Evolutionary conservation across 2,888 invertebrate genomes (phyloP).

Genomic region (Philonicus albiceps): DNA sequence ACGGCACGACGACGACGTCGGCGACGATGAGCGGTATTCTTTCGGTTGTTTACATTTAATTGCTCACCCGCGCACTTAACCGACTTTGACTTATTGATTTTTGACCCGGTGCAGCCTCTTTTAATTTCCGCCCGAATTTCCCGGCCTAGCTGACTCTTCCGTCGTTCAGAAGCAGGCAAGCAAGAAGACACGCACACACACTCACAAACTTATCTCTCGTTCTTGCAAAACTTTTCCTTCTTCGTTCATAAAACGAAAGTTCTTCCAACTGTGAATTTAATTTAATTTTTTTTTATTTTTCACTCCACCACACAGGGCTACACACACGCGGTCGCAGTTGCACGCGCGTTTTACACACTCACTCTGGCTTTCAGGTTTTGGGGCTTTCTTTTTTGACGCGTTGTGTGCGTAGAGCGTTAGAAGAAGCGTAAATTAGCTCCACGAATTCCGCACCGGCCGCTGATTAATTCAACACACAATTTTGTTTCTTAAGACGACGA

Average conservation of each 20-base stretch:
- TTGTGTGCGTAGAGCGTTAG: neutral
- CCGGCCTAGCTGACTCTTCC: neutral
- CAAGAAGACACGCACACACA: neutral
- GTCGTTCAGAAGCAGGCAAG: neutral
- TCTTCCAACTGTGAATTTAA: neutral
- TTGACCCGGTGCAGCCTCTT: neutral
- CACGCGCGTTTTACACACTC: neutral
- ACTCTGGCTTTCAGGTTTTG: neutral
- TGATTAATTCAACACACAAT: neutral
- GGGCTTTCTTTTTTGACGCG: neutral
- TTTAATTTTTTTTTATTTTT: neutral
- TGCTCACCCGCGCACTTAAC: neutral
- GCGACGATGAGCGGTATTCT: neutral
- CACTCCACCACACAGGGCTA: neutral
- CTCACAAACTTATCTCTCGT: neutral
- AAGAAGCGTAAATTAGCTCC: neutral
- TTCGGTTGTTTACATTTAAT: constrained; percentile 10
- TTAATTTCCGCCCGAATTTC: neutral
- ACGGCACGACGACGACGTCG: neutral
- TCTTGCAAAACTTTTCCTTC: neutral
- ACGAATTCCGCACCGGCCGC: neutral
- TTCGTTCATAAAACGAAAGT: neutral
- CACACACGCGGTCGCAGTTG: neutral
- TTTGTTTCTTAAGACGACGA: neutral
- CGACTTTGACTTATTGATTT: neutral